Conservation (phyloP, 2,888 invertebrate genomes). For the Sphaeridia pumilis region DNA sequence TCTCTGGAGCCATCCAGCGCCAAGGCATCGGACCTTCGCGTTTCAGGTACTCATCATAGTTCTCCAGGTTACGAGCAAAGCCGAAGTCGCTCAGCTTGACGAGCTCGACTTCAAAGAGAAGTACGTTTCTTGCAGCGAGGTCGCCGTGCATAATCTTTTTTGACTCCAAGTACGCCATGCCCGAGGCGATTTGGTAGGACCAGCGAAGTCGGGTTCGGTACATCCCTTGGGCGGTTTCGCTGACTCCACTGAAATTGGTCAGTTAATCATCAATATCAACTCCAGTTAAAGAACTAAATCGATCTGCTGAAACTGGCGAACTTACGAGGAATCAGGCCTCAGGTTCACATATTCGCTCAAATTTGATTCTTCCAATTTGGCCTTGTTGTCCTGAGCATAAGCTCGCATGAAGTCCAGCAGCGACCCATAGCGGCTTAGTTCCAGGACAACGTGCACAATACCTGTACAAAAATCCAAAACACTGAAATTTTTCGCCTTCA, state of each 20-base stretch:
- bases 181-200: not conserved
- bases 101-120: not conserved
- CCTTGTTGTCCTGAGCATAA: not conserved
- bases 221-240: not conserved
- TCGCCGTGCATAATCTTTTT: not conserved
- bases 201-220: not conserved
- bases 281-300: no score
- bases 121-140: not conserved
- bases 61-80: not conserved
- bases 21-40: not conserved
- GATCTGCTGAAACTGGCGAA: no score
- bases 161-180: not conserved
- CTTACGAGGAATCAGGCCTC: not conserved
- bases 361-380: not conserved
- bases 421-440: not conserved
- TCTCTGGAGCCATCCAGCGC: constrained; percentile 1
- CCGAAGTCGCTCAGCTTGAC: not conserved
- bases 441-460: not conserved
- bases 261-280: no score
- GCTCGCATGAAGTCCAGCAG: not conserved
- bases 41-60: not conserved
- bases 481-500: no score
- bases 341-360: not conserved
- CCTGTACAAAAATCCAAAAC: not conserved
- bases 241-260: no score